Conservation (phyloP, 2,113 vertebrate genomes). For the Dromas ardeola region DNA sequence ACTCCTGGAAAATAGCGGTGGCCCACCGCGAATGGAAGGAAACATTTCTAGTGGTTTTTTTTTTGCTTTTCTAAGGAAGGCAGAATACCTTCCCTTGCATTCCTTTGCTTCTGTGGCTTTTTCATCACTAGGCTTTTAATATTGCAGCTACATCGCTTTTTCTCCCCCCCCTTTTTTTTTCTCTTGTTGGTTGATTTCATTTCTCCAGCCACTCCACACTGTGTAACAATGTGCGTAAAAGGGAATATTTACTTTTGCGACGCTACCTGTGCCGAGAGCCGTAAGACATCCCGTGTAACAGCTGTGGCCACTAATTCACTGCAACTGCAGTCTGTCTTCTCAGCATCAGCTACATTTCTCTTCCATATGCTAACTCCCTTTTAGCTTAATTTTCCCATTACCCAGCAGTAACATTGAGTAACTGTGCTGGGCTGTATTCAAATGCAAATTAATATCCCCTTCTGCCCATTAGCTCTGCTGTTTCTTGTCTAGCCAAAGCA, state of each 20-base stretch:
- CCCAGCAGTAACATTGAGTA: conserved; percentile 49
- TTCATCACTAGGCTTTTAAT: background rate
- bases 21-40: background rate
- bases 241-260: conserved; percentile 17
- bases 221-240: background rate
- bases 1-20: background rate
- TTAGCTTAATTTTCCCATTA: conserved; percentile 56
- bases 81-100: background rate
- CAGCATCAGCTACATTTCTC: conserved; percentile 37
- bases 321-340: conserved; percentile 24
- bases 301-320: conserved; percentile 46
- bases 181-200: background rate
- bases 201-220: background rate
- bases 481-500: conserved; percentile 55
- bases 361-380: conserved; percentile 49
- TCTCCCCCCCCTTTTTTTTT: fast-evolving
- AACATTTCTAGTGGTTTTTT: background rate
- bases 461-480: conserved; percentile 54
- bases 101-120: background rate
- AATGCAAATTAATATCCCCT: conserved; percentile 62
- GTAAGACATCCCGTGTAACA: background rate
- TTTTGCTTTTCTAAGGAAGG: background rate
- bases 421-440: conserved; percentile 49
- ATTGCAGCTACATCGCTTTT: background rate
- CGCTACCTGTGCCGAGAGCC: background rate